Percentiles rank a stretch among this genome's conserved stretches.
phyloP scores from a whole-genome alignment of 2,113 vertebrate genomes.

The Okapia johnstoni region DNA sequence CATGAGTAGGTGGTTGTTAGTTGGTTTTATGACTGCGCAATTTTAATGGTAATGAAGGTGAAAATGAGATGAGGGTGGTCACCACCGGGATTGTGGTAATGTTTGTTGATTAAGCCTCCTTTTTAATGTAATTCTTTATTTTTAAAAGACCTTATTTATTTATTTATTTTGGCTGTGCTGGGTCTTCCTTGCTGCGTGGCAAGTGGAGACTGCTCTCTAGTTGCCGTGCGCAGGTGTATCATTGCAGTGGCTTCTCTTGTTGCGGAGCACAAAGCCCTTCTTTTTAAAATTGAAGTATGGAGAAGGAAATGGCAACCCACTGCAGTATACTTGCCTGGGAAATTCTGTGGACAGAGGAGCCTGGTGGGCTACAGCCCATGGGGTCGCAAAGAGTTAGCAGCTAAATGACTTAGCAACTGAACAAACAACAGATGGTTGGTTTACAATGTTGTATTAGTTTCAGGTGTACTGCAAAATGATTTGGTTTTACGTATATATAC shows the following conservation, averaged over 20 bases:
- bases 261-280: neutral
- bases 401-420: neutral
- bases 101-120: no score
- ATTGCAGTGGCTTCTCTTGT: neutral
- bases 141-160: neutral
- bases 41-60: neutral
- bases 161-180: neutral
- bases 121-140: neutral
- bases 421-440: neutral
- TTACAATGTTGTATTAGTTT: neutral
- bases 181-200: neutral
- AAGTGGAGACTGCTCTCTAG: neutral
- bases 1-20: neutral
- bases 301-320: neutral
- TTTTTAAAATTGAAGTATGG: neutral
- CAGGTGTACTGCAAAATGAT: neutral
- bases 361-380: neutral
- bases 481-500: neutral
- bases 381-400: neutral
- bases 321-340: neutral
- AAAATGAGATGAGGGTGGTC: neutral
- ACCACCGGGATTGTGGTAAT: rapidly evolving
- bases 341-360: neutral
- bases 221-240: neutral
- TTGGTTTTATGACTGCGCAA: neutral